Evolutionary conservation across 2,797 vertebrate species (phyloP), one percentile per base, ranked within the genome.

Genomic region (Lutjanus argentimaculatus): DNA sequence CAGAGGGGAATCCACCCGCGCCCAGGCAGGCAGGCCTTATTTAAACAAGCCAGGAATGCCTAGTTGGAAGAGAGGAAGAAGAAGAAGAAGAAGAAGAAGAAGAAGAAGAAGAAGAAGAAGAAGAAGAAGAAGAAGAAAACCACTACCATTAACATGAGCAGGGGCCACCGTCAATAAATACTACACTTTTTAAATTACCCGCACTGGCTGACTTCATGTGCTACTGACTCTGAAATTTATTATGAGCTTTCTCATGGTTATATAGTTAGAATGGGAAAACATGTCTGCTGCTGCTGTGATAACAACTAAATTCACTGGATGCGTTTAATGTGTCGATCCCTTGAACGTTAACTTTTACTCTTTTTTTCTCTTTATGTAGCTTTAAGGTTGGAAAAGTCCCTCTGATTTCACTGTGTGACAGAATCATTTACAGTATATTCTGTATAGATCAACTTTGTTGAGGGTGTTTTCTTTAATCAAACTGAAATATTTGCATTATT

Each of bases 21-120:
- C 95, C 94, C 94, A 93, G 95, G 96, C 91, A 95, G 92, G 94
- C 96, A 69, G 94, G 95, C 96, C 96, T 97, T 97, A 97, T 96
- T 97, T 96, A 97, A 97, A 97, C 97, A 97, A 96, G 94, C 93
- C 95, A 93, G 95, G 96, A 96, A 97, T 96, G 95, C 95, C 94
- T 96, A 95, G 93, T 93, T 93, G 86, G 83, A 67, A 68, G 84
- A 94, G 93, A 92, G 91, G 88, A 88, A 88, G 88, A 82, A 91
- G 90, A 71, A 88, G 82, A 68, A 43, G 68, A 72, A 87, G 87
- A 49, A 88, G 84, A 76, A 79, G 87, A 68, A 63, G 79, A 85
- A 83, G 89, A 76, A 87, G 87, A 65, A 89, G 84, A 79, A 80
- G 87, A 62, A 66, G 79, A 83, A 86, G 88, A 46, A 17, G 63